These are phyloP conservation scores for Bos taurus DNA, from an alignment of 2,113 vertebrate genomes.

Conservation along the genomic window DNA sequence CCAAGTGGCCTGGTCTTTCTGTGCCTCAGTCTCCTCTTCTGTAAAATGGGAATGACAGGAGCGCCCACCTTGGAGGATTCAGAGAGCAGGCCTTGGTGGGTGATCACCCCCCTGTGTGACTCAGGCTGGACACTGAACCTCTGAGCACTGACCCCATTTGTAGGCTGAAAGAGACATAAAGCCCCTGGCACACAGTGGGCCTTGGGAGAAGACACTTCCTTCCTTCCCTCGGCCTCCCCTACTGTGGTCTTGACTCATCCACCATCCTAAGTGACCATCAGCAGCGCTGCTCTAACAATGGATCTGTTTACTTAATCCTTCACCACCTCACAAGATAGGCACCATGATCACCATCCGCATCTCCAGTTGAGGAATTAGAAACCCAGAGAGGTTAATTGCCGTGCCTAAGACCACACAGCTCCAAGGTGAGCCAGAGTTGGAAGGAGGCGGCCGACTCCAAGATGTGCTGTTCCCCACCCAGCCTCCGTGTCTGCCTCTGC, in stretches of 20 bases:
- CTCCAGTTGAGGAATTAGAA: neutral
- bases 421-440: fast-evolving
- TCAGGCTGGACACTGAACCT: fast-evolving
- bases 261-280: too few species aligned
- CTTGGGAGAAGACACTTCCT: too few species aligned
- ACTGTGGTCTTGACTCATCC: neutral
- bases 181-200: neutral
- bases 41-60: neutral
- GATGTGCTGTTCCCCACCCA: neutral
- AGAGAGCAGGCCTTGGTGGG: neutral
- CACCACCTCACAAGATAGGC: fast-evolving
- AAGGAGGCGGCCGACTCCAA: fast-evolving
- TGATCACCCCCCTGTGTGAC: neutral
- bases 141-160: fast-evolving
- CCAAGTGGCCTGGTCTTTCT: neutral
- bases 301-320: neutral
- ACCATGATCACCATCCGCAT: fast-evolving
- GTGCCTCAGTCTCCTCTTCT: neutral
- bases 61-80: neutral
- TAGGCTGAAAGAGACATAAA: neutral
- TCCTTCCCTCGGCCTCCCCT: fast-evolving
- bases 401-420: neutral
- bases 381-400: neutral
- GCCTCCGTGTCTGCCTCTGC: neutral
- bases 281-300: fast-evolving